These are phyloP conservation scores for Micrasema longulum DNA, from an alignment of 1,140 invertebrate genomes.

Conservation along the genomic window DNA sequence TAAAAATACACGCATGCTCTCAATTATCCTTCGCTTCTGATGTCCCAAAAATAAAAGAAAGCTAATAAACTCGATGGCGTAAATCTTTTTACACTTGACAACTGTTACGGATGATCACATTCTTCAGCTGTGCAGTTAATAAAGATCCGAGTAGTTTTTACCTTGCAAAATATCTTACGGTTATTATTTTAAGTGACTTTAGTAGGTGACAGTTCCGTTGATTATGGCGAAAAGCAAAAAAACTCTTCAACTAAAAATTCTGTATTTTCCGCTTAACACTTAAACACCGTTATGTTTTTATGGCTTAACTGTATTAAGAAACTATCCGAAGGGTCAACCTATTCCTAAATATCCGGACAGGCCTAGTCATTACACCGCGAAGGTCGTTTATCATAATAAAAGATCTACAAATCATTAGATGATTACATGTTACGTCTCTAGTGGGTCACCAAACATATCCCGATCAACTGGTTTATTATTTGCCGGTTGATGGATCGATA, in stretches of 20 bases:
- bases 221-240: neutral
- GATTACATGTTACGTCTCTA: constrained; percentile 16
- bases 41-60: too few relatives aligned
- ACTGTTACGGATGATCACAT: too few relatives aligned
- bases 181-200: neutral
- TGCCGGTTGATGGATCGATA: constrained; percentile 21
- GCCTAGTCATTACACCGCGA: constrained; percentile 6
- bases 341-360: constrained; percentile 9
- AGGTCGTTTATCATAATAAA: constrained; percentile 23
- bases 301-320: neutral
- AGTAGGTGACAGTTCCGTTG: neutral
- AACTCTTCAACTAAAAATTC: neutral
- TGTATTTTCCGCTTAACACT: neutral
- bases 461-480: constrained; percentile 23
- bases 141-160: too few relatives aligned
- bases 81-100: too few relatives aligned
- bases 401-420: constrained; percentile 19
- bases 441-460: constrained; percentile 26
- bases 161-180: neutral
- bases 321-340: neutral
- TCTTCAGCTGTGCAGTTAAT: too few relatives aligned
- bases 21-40: too few relatives aligned
- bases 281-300: neutral
- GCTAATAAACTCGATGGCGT: too few relatives aligned
- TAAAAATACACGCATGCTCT: too few relatives aligned